phyloP scores from a whole-genome alignment of 1,140 invertebrate species.

The Diuraphis noxia region DNA sequence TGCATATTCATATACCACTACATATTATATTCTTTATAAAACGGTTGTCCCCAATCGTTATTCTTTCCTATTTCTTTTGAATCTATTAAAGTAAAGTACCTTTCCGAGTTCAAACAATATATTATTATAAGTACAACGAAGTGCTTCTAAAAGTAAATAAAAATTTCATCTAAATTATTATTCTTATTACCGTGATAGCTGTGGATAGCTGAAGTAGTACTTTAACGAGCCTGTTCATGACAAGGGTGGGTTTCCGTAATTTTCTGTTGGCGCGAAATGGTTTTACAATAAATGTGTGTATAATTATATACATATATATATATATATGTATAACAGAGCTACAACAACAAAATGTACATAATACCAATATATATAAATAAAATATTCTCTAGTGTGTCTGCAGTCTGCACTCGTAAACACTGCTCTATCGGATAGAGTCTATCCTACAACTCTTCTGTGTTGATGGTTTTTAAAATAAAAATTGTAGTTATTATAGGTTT shows the following conservation, averaged over 20 bases:
- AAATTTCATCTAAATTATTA: neutral
- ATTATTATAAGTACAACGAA: neutral
- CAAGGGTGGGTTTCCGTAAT: neutral
- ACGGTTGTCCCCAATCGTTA: neutral
- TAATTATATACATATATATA: too few species aligned
- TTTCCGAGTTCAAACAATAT: neutral
- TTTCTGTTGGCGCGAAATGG: conserved; percentile 10
- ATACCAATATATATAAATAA: neutral
- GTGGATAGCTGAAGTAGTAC: neutral
- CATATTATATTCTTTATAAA: neutral
- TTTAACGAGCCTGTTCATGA: conserved; percentile 6
- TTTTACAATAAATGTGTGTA: neutral
- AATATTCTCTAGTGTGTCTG: neutral
- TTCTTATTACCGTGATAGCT: neutral
- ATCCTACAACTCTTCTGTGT: neutral
- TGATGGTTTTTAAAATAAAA: neutral
- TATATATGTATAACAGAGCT: neutral
- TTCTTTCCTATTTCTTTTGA: neutral
- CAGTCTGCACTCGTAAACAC: neutral
- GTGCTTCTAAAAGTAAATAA: neutral
- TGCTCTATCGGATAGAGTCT: too few species aligned
- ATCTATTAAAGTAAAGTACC: neutral
- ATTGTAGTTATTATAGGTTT: neutral
- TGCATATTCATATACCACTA: neutral
- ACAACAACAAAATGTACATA: neutral